These are phyloP conservation scores for Crenichthys baileyi DNA, from an alignment of 2,797 vertebrate genomes.

Conservation along the genomic window DNA sequence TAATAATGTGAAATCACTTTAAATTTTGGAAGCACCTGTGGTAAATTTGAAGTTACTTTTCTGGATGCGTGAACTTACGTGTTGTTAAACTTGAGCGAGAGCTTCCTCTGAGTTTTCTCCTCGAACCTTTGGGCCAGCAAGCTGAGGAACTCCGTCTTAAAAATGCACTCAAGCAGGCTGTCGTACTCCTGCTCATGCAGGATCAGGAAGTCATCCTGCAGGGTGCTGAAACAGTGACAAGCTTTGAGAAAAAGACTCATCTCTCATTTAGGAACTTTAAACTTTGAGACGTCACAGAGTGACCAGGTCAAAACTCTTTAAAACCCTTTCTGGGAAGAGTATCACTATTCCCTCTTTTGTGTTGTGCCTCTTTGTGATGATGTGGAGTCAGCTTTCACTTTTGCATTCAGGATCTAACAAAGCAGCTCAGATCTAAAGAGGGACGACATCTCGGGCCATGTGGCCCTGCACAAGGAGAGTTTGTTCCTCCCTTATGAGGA, in stretches of 20 bases:
- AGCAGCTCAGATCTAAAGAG: conserved; percentile 48
- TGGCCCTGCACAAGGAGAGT: conserved; percentile 61
- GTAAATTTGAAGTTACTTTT: not conserved
- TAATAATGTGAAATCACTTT: not conserved
- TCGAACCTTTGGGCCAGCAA: conserved; percentile 91
- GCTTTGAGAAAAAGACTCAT: not conserved
- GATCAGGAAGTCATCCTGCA: conserved; percentile 96
- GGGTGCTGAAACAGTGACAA: conserved; percentile 78
- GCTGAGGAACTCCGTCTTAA: conserved; percentile 98
- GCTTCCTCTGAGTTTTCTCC: conserved; percentile 93
- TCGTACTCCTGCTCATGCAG: conserved; percentile 98
- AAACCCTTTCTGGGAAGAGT: not conserved
- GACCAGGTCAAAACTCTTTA: not conserved
- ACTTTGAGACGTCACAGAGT: not conserved
- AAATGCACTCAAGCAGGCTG: conserved; percentile 94
- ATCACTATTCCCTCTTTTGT: not conserved
- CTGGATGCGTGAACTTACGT: conserved; percentile 83
- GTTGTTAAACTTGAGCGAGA: conserved; percentile 95
- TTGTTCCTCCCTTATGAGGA: conserved; percentile 68
- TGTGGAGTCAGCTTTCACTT: conserved; percentile 58
- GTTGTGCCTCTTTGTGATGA: conserved; percentile 19
- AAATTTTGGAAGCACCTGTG: not conserved
- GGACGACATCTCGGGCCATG: conserved; percentile 36
- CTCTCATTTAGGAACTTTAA: not conserved
- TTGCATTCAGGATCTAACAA: conserved; percentile 54